These are phyloP conservation scores for Percopsis omiscomaycus DNA, from an alignment of 2,797 vertebrate genomes.

Conservation along the genomic window DNA sequence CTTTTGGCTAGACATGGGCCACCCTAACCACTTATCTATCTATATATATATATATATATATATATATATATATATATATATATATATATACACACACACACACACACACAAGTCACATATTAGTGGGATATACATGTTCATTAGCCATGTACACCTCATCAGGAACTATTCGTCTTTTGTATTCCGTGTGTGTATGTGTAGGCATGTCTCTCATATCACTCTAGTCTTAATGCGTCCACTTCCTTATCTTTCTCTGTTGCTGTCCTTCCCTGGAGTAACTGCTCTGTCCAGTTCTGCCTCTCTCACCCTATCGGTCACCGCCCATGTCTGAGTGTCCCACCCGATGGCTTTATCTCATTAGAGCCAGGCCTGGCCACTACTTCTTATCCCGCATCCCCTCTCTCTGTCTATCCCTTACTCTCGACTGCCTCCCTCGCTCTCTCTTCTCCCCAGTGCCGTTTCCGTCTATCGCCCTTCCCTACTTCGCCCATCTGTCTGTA, in stretches of 20 bases:
- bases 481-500: constrained; percentile 11
- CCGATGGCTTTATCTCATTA: no score
- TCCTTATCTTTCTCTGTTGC: no score
- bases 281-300: no score
- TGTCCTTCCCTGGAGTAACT: no score
- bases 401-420: constrained; percentile 17
- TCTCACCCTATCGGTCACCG: no score
- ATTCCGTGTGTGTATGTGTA: no score
- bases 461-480: constrained; percentile 11
- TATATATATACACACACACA: constrained; percentile 1
- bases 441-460: background rate
- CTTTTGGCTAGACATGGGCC: no score
- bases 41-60: background rate
- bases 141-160: background rate
- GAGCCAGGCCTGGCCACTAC: no score
- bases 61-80: background rate
- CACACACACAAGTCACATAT: background rate
- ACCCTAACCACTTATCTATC: background rate
- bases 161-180: no score
- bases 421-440: constrained; percentile 1
- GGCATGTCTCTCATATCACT: no score
- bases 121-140: background rate
- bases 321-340: no score
- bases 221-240: no score
- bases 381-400: background rate